Percentiles rank a stretch among this genome's conserved stretches.
These are phyloP conservation scores for Trypoxylon attenuatum DNA, from an alignment of 2,888 invertebrate species.

Conservation along the genomic window DNA sequence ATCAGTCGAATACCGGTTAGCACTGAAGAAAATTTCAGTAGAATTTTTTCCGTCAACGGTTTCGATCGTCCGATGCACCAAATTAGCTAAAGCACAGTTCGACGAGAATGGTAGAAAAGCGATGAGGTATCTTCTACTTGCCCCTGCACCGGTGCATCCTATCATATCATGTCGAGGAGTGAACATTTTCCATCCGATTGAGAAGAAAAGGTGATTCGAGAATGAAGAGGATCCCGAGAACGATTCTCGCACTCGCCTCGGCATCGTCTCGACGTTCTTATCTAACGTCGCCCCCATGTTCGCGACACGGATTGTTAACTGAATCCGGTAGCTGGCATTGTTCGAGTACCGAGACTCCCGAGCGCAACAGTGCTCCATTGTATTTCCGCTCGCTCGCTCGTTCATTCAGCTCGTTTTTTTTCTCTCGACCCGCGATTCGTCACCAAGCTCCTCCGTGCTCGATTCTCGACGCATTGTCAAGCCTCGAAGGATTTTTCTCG, in stretches of 20 bases:
- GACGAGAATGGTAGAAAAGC: neutral
- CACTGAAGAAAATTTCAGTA: no score
- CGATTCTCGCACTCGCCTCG: slow-evolving; percentile 20
- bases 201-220: slow-evolving; percentile 35
- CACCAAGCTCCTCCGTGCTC: slow-evolving; percentile 21
- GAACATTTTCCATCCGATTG: slow-evolving; percentile 35
- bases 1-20: no score
- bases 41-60: no score
- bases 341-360: slow-evolving; percentile 48
- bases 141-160: slow-evolving; percentile 15
- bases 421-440: slow-evolving; percentile 30
- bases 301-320: slow-evolving; percentile 61
- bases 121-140: slow-evolving; percentile 13
- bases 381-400: slow-evolving; percentile 53
- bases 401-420: slow-evolving; percentile 52
- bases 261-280: slow-evolving; percentile 54
- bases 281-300: slow-evolving; percentile 58
- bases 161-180: slow-evolving; percentile 26
- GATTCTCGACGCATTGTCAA: slow-evolving; percentile 18
- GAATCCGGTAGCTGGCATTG: slow-evolving; percentile 62
- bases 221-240: slow-evolving; percentile 30
- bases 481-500: slow-evolving; percentile 6
- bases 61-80: neutral
- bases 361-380: slow-evolving; percentile 61
- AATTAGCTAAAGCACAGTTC: neutral